phyloP scores from a whole-genome alignment of 2,797 vertebrate species.

The Anas capensis region DNA sequence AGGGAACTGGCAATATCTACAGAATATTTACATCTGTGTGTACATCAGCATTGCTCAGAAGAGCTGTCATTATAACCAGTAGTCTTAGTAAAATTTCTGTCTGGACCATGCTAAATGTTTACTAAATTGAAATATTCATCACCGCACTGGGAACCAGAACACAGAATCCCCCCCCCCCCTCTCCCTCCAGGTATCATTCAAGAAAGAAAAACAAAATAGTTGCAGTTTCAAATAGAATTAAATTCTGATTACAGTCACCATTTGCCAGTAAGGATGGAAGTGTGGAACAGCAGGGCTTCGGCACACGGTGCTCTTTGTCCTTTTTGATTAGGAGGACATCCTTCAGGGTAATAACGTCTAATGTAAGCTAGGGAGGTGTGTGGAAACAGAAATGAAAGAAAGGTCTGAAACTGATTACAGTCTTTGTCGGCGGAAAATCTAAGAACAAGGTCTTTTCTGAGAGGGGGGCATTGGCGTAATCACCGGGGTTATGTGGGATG shows the following conservation, averaged over 20 bases:
- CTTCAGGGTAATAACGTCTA: not conserved
- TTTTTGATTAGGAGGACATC: not conserved
- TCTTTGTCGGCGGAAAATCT: not conserved
- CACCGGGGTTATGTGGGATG: not conserved
- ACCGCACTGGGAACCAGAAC: not conserved
- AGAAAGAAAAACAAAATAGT: not conserved
- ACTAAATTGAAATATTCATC: not conserved
- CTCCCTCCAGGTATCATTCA: not conserved
- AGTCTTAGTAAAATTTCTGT: not conserved
- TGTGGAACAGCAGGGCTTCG: not conserved
- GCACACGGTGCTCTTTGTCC: rapidly evolving
- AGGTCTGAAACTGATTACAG: not conserved
- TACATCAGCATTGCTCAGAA: not conserved
- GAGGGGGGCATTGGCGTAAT: not conserved
- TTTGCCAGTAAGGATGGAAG: not conserved
- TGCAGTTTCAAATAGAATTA: not conserved
- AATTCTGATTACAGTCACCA: not conserved
- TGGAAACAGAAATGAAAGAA: not conserved
- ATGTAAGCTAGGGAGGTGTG: not conserved
- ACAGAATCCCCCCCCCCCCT: not conserved
- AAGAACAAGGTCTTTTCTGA: not conserved
- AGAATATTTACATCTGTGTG: not conserved
- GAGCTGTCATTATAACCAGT: not conserved
- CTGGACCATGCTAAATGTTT: not conserved
- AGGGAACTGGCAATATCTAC: not conserved